Evolutionary conservation across 2,888 invertebrate genomes (phyloP).

Genomic region (Halictus quadricinctus): DNA sequence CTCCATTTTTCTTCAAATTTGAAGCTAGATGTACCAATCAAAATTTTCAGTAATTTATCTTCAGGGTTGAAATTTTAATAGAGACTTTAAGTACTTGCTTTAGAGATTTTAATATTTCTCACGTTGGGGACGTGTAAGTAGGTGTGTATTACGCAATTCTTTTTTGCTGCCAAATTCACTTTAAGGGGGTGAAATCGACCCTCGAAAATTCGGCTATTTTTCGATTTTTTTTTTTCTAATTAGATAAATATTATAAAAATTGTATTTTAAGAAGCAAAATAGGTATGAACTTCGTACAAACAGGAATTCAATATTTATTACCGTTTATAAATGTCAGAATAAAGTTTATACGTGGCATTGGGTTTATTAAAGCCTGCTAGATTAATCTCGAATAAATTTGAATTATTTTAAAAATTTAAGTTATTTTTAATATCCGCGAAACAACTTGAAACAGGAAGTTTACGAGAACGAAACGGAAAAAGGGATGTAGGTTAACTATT

Average conservation of each 20-base stretch:
- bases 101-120: too few relatives aligned
- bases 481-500: conserved; percentile 1
- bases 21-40: neutral
- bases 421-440: neutral
- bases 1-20: neutral
- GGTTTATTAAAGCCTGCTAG: neutral
- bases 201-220: neutral
- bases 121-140: too few relatives aligned
- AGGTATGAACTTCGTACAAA: too few relatives aligned
- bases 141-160: too few relatives aligned
- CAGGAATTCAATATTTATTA: too few relatives aligned
- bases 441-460: neutral
- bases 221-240: too few relatives aligned
- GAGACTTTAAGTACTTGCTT: too few relatives aligned
- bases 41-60: neutral
- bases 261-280: too few relatives aligned
- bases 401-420: too few relatives aligned
- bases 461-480: neutral
- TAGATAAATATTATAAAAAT: too few relatives aligned
- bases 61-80: neutral
- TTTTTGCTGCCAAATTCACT: neutral
- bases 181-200: neutral
- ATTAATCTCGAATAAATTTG: neutral
- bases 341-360: neutral
- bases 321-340: neutral